Evolutionary conservation across 2,888 invertebrate genomes (phyloP).

Genomic region (Dioctria linearis): DNA sequence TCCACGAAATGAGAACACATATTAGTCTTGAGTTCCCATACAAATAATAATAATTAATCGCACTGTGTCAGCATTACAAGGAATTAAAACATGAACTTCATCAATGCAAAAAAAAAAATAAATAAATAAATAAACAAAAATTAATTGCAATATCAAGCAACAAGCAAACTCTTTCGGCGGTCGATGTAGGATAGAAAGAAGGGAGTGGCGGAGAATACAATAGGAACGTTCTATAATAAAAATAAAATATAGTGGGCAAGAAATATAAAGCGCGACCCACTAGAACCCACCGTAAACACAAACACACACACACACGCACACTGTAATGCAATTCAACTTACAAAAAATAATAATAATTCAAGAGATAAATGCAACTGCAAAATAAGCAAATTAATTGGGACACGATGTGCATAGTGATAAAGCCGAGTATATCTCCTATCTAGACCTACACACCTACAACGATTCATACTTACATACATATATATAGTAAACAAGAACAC

Average conservation of each 20-base stretch:
- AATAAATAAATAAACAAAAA: neutral
- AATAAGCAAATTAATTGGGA: constrained; percentile 47
- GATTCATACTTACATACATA: neutral
- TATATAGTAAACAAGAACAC: constrained; percentile 25
- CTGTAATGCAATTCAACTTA: neutral
- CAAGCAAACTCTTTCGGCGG: too few relatives aligned
- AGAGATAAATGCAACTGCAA: constrained; percentile 44
- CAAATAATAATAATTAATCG: too few relatives aligned
- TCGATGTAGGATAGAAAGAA: too few relatives aligned
- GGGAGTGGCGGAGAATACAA: too few relatives aligned
- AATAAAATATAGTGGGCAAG: too few relatives aligned
- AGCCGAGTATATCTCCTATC: neutral
- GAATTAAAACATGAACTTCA: neutral
- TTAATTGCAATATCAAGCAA: neutral
- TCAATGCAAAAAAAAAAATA: neutral
- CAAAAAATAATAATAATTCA: constrained; percentile 44
- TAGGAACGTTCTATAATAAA: too few relatives aligned
- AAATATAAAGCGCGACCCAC: too few relatives aligned
- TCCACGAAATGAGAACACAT: constrained; percentile 28
- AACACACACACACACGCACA: too few relatives aligned
- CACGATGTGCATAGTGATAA: constrained; percentile 7
- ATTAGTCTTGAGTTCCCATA: neutral
- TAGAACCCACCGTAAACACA: too few relatives aligned
- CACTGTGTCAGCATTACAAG: neutral
- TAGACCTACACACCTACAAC: neutral